Percentiles rank a stretch among this genome's conserved stretches.
Conservation (phyloP, 2,888 invertebrate species). For the Epinotia nisella region DNA sequence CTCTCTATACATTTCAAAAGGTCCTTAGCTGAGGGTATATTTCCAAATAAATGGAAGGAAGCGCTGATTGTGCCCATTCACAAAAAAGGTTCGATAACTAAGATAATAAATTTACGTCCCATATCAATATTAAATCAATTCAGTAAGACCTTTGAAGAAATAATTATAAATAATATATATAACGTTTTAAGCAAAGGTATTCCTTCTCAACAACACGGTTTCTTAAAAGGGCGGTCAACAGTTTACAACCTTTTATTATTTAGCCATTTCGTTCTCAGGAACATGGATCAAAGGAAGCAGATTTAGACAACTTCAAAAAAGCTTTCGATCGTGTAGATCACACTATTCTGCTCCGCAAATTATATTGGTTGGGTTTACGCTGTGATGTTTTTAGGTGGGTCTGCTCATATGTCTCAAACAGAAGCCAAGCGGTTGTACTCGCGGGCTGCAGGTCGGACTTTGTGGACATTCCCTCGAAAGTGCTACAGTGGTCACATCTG, state of each 20-base stretch:
- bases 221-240: conserved; percentile 9
- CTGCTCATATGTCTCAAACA: conserved; percentile 43
- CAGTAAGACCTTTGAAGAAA: conserved; percentile 8
- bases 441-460: conserved; percentile 42
- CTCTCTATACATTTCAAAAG: too few species aligned
- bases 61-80: too few species aligned
- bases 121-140: background rate
- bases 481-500: conserved; percentile 45
- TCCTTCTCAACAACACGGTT: conserved; percentile 23
- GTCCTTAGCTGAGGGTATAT: too few species aligned
- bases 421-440: conserved; percentile 42
- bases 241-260: conserved; percentile 21
- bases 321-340: conserved; percentile 45
- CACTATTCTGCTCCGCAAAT: conserved; percentile 41
- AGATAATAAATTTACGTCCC: too few species aligned
- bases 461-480: conserved; percentile 40
- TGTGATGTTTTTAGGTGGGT: conserved; percentile 45
- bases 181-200: background rate
- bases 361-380: conserved; percentile 41
- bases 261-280: background rate
- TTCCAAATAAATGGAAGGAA: too few species aligned
- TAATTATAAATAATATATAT: background rate
- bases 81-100: too few species aligned
- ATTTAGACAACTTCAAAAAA: conserved; percentile 42
- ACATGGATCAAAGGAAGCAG: conserved; percentile 34